Evolutionary conservation across 2,888 invertebrate genomes (phyloP).

Genomic region (Meliscaeva auricollis): DNA sequence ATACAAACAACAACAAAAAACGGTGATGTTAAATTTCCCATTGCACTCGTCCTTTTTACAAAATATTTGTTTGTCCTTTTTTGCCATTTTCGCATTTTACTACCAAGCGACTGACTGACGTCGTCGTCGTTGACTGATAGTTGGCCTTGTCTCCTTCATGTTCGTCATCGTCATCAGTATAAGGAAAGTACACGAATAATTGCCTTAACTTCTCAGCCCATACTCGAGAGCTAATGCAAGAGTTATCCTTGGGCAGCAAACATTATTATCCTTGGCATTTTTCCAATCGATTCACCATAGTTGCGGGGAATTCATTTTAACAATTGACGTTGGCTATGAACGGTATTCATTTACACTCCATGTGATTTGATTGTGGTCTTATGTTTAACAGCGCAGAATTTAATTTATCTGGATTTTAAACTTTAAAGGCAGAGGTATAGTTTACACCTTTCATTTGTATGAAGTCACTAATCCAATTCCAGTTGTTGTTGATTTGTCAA

Average conservation of each 20-base stretch:
- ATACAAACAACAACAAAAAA: background rate
- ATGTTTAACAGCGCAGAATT: no score
- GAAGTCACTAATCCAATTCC: no score
- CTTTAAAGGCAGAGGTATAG: no score
- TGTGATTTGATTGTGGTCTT: background rate
- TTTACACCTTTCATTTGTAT: no score
- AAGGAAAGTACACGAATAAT: constrained; percentile 50
- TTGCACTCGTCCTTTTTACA: background rate
- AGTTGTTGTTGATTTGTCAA: no score
- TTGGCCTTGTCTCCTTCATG: background rate
- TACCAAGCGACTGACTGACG: background rate
- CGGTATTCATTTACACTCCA: background rate
- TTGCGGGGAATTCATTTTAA: constrained; percentile 36
- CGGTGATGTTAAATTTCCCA: constrained; percentile 9
- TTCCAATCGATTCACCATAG: constrained; percentile 60
- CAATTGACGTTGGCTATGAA: constrained; percentile 11
- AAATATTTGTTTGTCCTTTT: constrained; percentile 2
- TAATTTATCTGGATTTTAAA: no score
- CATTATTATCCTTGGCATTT: constrained; percentile 51
- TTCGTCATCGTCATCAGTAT: constrained; percentile 47
- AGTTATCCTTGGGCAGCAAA: constrained; percentile 56
- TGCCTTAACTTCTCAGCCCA: constrained; percentile 51
- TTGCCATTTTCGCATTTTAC: background rate
- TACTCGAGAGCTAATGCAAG: constrained; percentile 47
- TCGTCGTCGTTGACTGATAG: background rate